Evolutionary conservation across 2,797 vertebrate species (phyloP), one percentile per base, ranked within the genome.

Genomic region (Cirrhinus mrigala): DNA sequence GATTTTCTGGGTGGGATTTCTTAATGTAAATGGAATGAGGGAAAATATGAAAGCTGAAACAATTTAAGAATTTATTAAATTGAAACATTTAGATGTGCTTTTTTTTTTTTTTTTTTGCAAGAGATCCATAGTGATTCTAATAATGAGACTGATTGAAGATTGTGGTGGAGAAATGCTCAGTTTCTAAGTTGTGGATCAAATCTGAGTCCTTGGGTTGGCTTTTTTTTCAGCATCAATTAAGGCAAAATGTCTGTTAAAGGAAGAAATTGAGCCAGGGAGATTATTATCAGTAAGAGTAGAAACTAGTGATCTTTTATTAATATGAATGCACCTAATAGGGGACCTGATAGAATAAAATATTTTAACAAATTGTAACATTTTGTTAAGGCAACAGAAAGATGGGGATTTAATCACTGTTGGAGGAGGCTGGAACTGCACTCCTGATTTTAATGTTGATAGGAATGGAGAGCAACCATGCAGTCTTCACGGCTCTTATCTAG

Each of bases 61-160:
- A 18, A 71, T 71, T 20, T 46, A 44, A 71, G 69, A 71, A 33
- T 24, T 74, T 50, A 74, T 74, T 27, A 74, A 74, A 73, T 48
- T 73, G 37, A 73, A 48, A 7, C 14, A 46, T 74, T 27, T 74
- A 12, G 11, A 40, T 74, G 44, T 50, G 44, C 24, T n/a, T n/a
- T n/a, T n/a, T n/a, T n/a, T n/a, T n/a, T n/a, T n/a, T 48, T 27
- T 68, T 66, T 29, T 11, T 73, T 37, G 8, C 22, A 48, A 46
- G 40, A 73, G 15, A 74, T 18, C 1, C n/a, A 74, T n/a, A 74
- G 44, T 24, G 11, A 22, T 50, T 46, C 15, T 11, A 15, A 14
- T 15, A 74, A 46, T 74, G 71, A 74, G 11, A 24, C 22, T 74
- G 71, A 50, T 16, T 74, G 44, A 44, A 74, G 44, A 3, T n/a